phyloP scores from a whole-genome alignment of 2,888 invertebrate genomes.

The Bombylius major region DNA sequence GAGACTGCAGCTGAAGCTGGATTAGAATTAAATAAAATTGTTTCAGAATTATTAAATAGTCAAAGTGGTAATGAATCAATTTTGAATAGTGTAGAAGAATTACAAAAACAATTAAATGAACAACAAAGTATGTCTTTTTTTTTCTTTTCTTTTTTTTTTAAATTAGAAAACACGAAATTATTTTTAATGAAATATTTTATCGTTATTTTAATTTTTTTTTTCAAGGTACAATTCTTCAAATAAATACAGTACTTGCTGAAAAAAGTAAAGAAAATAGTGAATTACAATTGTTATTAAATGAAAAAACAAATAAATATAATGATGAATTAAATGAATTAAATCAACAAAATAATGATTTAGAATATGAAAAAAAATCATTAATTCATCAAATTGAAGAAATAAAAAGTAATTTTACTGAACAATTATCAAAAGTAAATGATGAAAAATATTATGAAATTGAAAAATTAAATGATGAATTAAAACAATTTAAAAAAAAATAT shows the following conservation, averaged over 20 bases:
- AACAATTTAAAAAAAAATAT: constrained; percentile 23
- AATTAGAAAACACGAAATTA: neutral
- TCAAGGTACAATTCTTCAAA: constrained; percentile 38
- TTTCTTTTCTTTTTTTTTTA: neutral
- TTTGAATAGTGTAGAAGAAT: constrained; percentile 50
- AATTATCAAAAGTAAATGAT: constrained; percentile 27
- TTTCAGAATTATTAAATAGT: constrained; percentile 51
- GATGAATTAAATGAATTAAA: constrained; percentile 45
- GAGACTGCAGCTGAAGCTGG: constrained; percentile 72
- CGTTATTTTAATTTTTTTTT: neutral
- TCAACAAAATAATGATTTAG: constrained; percentile 41
- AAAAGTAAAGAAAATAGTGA: constrained; percentile 44
- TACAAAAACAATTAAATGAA: constrained; percentile 51
- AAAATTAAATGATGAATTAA: constrained; percentile 27
- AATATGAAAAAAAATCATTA: constrained; percentile 33
- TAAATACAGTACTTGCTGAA: constrained; percentile 40
- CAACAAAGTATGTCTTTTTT: constrained; percentile 40
- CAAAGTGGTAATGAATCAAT: constrained; percentile 53
- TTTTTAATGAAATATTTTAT: too few species aligned
- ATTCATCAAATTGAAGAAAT: constrained; percentile 29
- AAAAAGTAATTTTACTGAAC: constrained; percentile 31
- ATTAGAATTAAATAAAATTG: constrained; percentile 57
- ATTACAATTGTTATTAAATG: constrained; percentile 33
- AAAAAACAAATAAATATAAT: constrained; percentile 39
- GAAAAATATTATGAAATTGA: constrained; percentile 31